Conservation (phyloP, 2,797 vertebrate species). For the Poecilia wingei region DNA sequence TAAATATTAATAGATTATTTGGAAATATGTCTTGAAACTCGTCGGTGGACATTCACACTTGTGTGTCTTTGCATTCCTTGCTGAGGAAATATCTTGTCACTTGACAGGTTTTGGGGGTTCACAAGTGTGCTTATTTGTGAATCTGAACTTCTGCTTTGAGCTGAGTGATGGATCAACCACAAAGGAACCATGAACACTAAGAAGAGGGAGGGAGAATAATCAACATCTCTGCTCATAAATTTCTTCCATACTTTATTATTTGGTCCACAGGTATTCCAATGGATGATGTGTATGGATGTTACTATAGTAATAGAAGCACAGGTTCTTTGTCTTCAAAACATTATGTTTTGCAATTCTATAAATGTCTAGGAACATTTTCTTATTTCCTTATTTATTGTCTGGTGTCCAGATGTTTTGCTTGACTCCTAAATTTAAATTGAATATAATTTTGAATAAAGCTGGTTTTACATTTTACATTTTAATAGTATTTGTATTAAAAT, state of each 20-base stretch:
- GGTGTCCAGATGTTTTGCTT: not conserved
- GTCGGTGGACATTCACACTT: not conserved
- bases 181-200: slow-evolving; percentile 63
- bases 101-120: slow-evolving; percentile 43
- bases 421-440: not conserved
- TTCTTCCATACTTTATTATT: slow-evolving; percentile 46
- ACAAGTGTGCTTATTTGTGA: slow-evolving; percentile 57
- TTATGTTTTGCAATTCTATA: not conserved
- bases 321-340: slow-evolving; percentile 3
- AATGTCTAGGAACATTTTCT: not conserved
- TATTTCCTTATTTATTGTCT: not conserved
- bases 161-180: slow-evolving; percentile 51
- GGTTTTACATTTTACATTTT: not conserved
- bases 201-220: slow-evolving; percentile 42
- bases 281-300: slow-evolving; percentile 12
- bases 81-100: slow-evolving; percentile 45
- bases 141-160: slow-evolving; percentile 62
- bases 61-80: slow-evolving; percentile 2
- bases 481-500: not conserved
- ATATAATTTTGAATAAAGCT: slow-evolving; percentile 1
- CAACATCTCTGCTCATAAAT: slow-evolving; percentile 46
- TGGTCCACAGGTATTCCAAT: slow-evolving; percentile 23
- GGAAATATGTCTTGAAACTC: not conserved
- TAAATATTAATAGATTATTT: not conserved
- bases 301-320: no score